Evolutionary conservation across 2,888 invertebrate genomes (phyloP), one percentile per base, ranked within the genome.

Genomic region (Drosophila quinaria): DNA sequence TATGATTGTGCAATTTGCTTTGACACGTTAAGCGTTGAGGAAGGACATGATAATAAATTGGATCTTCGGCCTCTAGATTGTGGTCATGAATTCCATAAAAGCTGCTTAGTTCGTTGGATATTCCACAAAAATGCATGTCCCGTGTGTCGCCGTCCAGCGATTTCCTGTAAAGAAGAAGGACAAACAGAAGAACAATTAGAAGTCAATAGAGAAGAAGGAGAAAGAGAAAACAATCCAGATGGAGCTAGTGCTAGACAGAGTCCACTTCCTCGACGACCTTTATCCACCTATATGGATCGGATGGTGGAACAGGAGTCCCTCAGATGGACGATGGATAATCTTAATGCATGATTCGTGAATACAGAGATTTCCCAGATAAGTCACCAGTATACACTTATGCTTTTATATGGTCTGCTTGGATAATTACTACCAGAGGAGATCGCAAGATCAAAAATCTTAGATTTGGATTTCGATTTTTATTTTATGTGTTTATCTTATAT

Each of bases 91-190:
- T 70, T 70, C 31, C 70, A 70, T 15, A 62, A 62, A 51, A 44
- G 41, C 2, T 70, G 70, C 62, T 70, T 70, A 6, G 11, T 19
- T 11, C 70, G 71, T 10, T 70, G 70, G 70, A 41, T 70, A 17
- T 41, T 17, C 9, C 41, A 17, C 51, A 62, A 62, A 39, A 55
- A n/a, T 13, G 11, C 56, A 13, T 70, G 70, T 31, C 70, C 70
- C n/a, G 51, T 62, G 2, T 70, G 70, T 35, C 70, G 70, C 0
- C 50, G 46, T 3, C 37, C 49, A 22, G 67, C 51, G 11, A 13
- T 50, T 4, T 4, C 17, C 19, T 29, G 29, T 29, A 11, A 31
- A 22, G 17, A 3, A 19, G 35, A 19, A 10, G 3, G 5, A 29
- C 29, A 29, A 29, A 2, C 0, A 5, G n/a, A 25, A 1, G 33